A percentile compares a stretch with the other conserved stretches of the same genome.
phyloP scores from a whole-genome alignment of 2,113 vertebrate genomes.

The Sisor rabdophorus region DNA sequence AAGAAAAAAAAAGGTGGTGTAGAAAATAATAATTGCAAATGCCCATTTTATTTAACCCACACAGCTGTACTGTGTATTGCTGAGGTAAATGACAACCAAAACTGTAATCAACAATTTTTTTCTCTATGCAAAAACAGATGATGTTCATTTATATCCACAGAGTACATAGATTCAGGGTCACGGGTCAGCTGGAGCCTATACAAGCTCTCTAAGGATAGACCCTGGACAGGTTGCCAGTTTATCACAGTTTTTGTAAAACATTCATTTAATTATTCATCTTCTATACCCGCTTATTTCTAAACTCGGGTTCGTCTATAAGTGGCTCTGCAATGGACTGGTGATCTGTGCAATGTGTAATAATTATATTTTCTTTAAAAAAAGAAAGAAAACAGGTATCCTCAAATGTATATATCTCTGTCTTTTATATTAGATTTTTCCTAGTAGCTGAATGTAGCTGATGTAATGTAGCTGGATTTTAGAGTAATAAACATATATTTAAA shows the following conservation, averaged over 20 bases:
- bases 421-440: neutral
- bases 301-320: too few species aligned
- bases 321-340: too few species aligned
- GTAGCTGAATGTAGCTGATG: too few species aligned
- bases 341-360: too few species aligned
- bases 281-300: too few species aligned
- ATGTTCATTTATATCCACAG: too few species aligned
- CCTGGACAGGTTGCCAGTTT: too few species aligned
- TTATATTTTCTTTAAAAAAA: neutral
- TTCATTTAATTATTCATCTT: too few species aligned
- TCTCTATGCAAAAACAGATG: conserved; percentile 47
- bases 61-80: conserved; percentile 17
- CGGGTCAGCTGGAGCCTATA: too few species aligned
- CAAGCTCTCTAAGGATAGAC: too few species aligned
- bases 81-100: conserved; percentile 14
- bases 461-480: neutral
- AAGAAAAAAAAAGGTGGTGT: conserved; percentile 4
- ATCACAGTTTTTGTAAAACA: too few species aligned
- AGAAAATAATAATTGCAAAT: conserved; percentile 51
- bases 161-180: too few species aligned
- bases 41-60: conserved; percentile 43
- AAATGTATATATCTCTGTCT: neutral
- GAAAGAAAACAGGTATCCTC: neutral
- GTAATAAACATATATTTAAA: neutral
- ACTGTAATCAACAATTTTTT: conserved; percentile 33